These are phyloP conservation scores for Origma solitaria DNA, from an alignment of 2,113 vertebrate species.

Conservation along the genomic window DNA sequence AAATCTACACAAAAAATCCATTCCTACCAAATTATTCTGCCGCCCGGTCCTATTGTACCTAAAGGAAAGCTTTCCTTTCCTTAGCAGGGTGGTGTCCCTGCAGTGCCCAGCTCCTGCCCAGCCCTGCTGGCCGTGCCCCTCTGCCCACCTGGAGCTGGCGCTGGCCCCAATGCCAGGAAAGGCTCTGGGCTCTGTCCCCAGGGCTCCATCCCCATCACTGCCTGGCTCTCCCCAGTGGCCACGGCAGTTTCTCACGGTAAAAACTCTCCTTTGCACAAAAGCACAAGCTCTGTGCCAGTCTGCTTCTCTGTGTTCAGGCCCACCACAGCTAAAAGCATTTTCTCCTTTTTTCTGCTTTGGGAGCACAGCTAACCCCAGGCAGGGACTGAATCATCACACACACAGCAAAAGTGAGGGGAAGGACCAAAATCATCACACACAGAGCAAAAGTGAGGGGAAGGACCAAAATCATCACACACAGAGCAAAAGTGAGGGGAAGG, in stretches of 20 bases:
- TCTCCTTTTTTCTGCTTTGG: not conserved
- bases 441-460: too few relatives aligned
- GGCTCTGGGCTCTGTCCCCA: not conserved
- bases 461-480: too few relatives aligned
- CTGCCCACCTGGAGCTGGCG: not conserved
- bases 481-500: too few relatives aligned
- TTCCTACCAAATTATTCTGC: not conserved
- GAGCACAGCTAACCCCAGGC: not conserved
- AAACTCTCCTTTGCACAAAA: not conserved
- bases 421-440: too few relatives aligned
- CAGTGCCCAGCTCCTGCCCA: not conserved
- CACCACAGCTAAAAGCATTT: not conserved
- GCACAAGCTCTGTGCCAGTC: not conserved
- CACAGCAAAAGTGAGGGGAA: too few relatives aligned
- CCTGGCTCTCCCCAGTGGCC: not conserved
- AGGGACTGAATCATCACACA: not conserved
- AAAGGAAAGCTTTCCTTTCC: not conserved
- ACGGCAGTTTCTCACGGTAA: not conserved
- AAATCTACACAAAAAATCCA: not conserved
- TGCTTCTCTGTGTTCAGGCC: not conserved
- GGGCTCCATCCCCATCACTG: not conserved
- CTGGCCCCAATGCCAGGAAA: accelerated
- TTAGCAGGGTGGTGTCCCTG: not conserved
- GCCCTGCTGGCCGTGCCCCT: not conserved
- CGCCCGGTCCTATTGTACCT: not conserved